These are phyloP conservation scores for Apocheima hispidaria DNA, from an alignment of 2,888 invertebrate genomes.

Conservation along the genomic window DNA sequence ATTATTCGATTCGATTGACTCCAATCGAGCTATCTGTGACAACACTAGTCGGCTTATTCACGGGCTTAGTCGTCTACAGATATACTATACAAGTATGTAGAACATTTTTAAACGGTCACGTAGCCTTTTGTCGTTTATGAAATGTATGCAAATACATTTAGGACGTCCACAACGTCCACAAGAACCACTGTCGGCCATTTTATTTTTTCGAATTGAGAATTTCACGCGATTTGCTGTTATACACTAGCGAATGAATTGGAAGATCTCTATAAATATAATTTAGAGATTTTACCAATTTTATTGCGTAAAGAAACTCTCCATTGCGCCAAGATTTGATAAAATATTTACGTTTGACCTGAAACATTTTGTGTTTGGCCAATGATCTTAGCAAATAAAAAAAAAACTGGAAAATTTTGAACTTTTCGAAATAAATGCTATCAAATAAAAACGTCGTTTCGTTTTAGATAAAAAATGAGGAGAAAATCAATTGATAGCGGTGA, in stretches of 20 bases:
- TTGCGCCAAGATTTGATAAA: too few species aligned
- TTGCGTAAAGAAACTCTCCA: too few species aligned
- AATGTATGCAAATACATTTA: constrained; percentile 61
- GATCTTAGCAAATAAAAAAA: too few species aligned
- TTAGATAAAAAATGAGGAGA: too few species aligned
- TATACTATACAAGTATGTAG: constrained; percentile 23
- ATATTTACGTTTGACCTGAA: too few species aligned
- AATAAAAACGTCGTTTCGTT: too few species aligned
- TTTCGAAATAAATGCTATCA: too few species aligned
- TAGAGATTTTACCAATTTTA: too few species aligned
- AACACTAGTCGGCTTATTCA: constrained; percentile 31
- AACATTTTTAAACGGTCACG: constrained; percentile 45
- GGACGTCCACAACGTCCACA: constrained; percentile 48
- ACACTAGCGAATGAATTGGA: not conserved
- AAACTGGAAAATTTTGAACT: too few species aligned
- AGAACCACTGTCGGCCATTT: constrained; percentile 45
- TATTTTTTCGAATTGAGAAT: constrained; percentile 47
- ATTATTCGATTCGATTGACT: not conserved
- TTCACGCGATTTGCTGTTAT: constrained; percentile 41
- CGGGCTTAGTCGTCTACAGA: constrained; percentile 24
- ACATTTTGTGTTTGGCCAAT: too few species aligned
- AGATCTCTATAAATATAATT: too few species aligned
- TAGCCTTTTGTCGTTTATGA: constrained; percentile 44
- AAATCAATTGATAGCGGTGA: too few species aligned
- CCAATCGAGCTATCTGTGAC: constrained; percentile 4